Evolutionary conservation across 2,888 invertebrate genomes (phyloP), one percentile per base, ranked within the genome.

Genomic region (Sarcophaga rosellei): DNA sequence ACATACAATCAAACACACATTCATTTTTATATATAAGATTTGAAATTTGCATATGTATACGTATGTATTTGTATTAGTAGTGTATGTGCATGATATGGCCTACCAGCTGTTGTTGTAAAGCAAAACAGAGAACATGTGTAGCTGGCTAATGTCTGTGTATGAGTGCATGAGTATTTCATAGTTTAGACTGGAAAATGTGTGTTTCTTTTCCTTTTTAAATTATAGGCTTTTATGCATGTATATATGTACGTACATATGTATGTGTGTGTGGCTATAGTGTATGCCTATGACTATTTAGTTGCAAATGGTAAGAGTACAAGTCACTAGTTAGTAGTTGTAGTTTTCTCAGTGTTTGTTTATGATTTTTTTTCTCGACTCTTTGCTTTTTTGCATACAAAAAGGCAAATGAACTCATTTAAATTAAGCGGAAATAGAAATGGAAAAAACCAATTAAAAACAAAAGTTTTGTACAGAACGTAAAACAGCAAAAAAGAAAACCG

Each of bases 361-460:
- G 63, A 53, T 74, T 65, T 11, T 35, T 35, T 53, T 35, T 35
- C 35, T 35, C 35, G 35, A 8, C 35, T 35, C 1, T 53, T 53
- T 53, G 15, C 47, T 65, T 84, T 53, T 47, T 68, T 47, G 11
- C 17, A 35, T 57, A 72, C 35, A 59, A 79, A 85, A 65, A 82
- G 85, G 82, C 82, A 83, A 86, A 86, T 86, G 83, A 86, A 86
- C 85, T 86, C 79, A 80, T 86, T 86, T 83, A 83, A 86, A 86
- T 86, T 86, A 86, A 86, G 85, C 85, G 85, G 85, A 86, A 86
- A 86, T 86, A 80, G 79, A 86, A 86, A 83, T 82, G 85, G 68
- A 75, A 86, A 86, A 86, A 83, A 86, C 79, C 85, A 82, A 86
- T 82, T 86, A 82, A 86, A 85, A 81, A 80, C 75, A 80, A 84